These are phyloP conservation scores for Scaptomyza parva DNA, from an alignment of 2,888 invertebrate species.

Conservation along the genomic window DNA sequence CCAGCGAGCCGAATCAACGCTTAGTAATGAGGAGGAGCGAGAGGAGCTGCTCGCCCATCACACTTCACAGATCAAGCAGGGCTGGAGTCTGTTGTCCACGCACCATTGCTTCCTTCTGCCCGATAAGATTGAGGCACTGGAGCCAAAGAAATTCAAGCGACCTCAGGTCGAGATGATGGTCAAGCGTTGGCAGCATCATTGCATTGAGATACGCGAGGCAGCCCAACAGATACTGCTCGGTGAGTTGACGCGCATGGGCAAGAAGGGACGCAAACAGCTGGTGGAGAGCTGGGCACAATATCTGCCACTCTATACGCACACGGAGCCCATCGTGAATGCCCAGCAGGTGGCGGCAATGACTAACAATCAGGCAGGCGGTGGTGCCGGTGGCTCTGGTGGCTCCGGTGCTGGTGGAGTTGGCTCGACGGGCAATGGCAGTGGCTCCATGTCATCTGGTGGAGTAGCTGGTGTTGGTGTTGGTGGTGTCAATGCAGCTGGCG, in stretches of 20 bases:
- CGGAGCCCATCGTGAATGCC: constrained; percentile 90
- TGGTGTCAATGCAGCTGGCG: constrained; percentile 42
- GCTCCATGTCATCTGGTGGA: constrained; percentile 35
- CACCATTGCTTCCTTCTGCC: constrained; percentile 98
- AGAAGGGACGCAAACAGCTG: constrained; percentile 94
- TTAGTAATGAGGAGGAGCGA: constrained; percentile 92
- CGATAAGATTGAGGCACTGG: constrained; percentile 91
- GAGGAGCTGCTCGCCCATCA: constrained; percentile 94
- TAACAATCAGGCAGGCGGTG: constrained; percentile 48
- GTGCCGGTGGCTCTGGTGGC: constrained; percentile 50
- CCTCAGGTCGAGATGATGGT: constrained; percentile 99
- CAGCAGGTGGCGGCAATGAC: constrained; percentile 83
- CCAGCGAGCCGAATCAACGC: constrained; percentile 85
- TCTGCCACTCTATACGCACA: constrained; percentile 94
- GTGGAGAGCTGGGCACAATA: constrained; percentile 99
- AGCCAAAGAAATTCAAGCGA: constrained; percentile 90
- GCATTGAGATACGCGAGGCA: constrained; percentile 98
- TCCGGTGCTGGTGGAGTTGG: constrained; percentile 17
- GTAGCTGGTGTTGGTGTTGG: constrained; percentile 70
- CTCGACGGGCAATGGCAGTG: constrained; percentile 30
- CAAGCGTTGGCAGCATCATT: constrained; percentile 99
- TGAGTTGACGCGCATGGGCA: constrained; percentile 91
- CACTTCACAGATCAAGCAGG: constrained; percentile 97
- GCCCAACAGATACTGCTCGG: constrained; percentile 97
- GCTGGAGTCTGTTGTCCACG: constrained; percentile 98